Base-by-base conservation (phyloP, 1,140 invertebrate genomes). In the Apis cerana region DNA sequence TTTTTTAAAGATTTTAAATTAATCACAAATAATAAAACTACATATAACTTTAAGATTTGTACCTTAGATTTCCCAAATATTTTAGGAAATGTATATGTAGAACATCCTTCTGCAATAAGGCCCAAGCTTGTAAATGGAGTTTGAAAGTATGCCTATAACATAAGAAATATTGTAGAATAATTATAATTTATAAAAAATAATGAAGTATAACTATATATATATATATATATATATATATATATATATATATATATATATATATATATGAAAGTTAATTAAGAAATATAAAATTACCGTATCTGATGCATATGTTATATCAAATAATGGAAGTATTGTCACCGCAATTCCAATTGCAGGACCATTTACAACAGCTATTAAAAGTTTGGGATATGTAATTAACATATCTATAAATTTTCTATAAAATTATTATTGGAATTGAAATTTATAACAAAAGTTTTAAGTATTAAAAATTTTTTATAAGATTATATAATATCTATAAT, bases 311-410 rank as follows among this genome's bases (percentile, higher is more conserved):
- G 99, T 96, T 69, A 97, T 95, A 95, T 99, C 99, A 95, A 96
- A 99, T 1, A 99, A 94, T 15, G 96, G 96, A 33, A 98, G 93
- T 1, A 96, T 96, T 13, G 98, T 99, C 1, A 97, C 96, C 70
- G 96, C 96, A 85, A 99, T 96, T 27, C 99, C 99, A 83, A 99
- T 96, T n/a, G 98, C 98, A 70, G 97, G 98, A 58, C 98, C 99
- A 96, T 99, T 99, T 1, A 99, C 96, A 64, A 99, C 93, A 59
- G 96, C 97, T 80, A 99, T 95, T 64, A 99, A 91, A 27, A 98
- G 95, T 93, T 99, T 99, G 0, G 98, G 97, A 91, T 97, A 99
- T 82, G 96, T 95, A 85, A 99, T 98, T 86, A 99, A 96, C 7
- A 97, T 94, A 84, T 95, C 94, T 17, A 99, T 95, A 93, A 98